Conservation (phyloP, 2,113 vertebrate species). For the Xiphophorus maculatus region DNA sequence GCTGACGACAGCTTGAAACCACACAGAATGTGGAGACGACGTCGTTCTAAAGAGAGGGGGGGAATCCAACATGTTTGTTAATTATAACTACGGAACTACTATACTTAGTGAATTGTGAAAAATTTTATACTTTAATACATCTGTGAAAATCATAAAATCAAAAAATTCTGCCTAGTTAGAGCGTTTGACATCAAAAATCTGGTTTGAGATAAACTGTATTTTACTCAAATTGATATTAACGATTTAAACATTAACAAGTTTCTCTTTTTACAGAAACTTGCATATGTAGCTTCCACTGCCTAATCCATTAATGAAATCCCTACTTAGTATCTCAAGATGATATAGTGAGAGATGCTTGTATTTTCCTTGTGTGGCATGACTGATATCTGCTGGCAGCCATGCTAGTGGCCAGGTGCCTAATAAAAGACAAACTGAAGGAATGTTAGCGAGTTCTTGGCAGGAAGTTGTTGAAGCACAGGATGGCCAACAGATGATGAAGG, state of each 20-base stretch:
- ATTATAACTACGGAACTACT: neutral
- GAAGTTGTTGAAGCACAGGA: neutral
- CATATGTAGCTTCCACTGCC: neutral
- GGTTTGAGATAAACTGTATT: neutral
- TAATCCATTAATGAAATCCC: neutral
- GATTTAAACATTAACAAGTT: neutral
- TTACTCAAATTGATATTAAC: neutral
- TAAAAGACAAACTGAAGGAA: neutral
- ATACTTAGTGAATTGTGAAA: neutral
- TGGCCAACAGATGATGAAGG: neutral
- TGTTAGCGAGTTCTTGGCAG: neutral
- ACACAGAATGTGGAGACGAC: constrained; percentile 19
- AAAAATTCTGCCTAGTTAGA: neutral
- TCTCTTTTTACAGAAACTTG: neutral
- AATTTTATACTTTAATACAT: neutral
- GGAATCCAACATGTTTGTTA: neutral
- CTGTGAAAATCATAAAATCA: neutral
- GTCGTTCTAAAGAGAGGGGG: neutral
- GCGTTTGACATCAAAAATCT: too few species aligned
- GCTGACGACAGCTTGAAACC: constrained; percentile 55
- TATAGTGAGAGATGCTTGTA: neutral
- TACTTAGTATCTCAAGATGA: neutral
- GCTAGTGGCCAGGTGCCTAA: neutral
- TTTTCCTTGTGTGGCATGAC: neutral
- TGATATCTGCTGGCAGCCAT: neutral